Evolutionary conservation across 2,888 invertebrate species (phyloP).

Genomic region (Apodemia zela): DNA sequence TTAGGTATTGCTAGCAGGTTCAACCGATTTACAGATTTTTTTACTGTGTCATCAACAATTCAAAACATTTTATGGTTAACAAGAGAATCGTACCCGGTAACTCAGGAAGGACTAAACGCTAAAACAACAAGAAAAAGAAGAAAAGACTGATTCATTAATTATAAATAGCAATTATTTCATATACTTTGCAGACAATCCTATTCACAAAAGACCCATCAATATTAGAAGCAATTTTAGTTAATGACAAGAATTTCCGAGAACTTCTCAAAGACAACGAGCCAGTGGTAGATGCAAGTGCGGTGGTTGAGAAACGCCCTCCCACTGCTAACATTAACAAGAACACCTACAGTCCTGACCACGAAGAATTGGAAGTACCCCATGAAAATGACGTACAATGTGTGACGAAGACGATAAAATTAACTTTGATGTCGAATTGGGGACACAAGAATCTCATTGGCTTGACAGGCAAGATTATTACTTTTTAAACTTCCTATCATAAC

Average conservation of each 20-base stretch:
- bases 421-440: constrained; percentile 84
- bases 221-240: constrained; percentile 72
- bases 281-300: constrained; percentile 39
- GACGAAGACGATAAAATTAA: constrained; percentile 71
- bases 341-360: constrained; percentile 45
- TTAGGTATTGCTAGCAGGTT: too few relatives aligned
- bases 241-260: constrained; percentile 65
- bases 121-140: neutral
- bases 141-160: neutral
- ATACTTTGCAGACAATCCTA: constrained; percentile 85
- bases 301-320: constrained; percentile 76
- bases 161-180: neutral
- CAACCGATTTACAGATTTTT: too few relatives aligned
- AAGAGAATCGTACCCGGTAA: too few relatives aligned
- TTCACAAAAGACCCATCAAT: constrained; percentile 89
- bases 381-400: constrained; percentile 50
- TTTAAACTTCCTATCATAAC: too few relatives aligned
- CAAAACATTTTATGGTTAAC: too few relatives aligned
- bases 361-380: constrained; percentile 40
- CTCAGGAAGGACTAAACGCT: neutral
- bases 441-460: constrained; percentile 80
- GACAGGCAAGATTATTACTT: constrained; percentile 54
- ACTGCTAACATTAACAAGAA: constrained; percentile 73
- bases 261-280: constrained; percentile 64
- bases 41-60: too few relatives aligned